phyloP scores from a whole-genome alignment of 2,888 invertebrate genomes.

The Flexamia atlantica region DNA sequence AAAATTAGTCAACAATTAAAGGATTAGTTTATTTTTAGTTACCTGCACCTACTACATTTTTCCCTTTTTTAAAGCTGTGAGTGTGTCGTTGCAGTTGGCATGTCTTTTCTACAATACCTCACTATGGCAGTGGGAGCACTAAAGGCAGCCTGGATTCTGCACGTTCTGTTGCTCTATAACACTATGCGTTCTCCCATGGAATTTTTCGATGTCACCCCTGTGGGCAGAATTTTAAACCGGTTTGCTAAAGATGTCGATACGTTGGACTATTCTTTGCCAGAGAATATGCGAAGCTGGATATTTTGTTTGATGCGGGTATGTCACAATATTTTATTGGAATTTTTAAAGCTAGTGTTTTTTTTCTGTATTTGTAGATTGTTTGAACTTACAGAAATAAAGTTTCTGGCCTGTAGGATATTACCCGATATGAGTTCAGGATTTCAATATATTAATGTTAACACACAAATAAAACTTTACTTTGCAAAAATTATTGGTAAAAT shows the following conservation, averaged over 20 bases:
- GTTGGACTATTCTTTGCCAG: slow-evolving; percentile 84
- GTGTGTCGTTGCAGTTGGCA: not conserved
- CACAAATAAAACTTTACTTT: too few species aligned
- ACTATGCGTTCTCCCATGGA: slow-evolving; percentile 83
- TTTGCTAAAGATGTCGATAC: slow-evolving; percentile 78
- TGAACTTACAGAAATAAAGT: too few species aligned
- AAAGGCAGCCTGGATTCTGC: slow-evolving; percentile 79
- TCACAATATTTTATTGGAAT: not conserved
- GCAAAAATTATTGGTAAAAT: too few species aligned
- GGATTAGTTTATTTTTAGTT: too few species aligned
- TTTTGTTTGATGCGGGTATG: slow-evolving; percentile 52
- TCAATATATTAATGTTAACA: too few species aligned
- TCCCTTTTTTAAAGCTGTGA: too few species aligned
- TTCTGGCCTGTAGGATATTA: too few species aligned
- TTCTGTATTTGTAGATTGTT: too few species aligned
- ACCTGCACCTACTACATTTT: too few species aligned
- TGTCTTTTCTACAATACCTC: not conserved
- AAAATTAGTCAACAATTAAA: too few species aligned
- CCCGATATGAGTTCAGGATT: too few species aligned
- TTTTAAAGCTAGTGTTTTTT: too few species aligned
- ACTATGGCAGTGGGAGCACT: slow-evolving; percentile 81
- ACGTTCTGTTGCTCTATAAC: slow-evolving; percentile 76
- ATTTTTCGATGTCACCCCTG: slow-evolving; percentile 89
- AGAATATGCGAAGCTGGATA: slow-evolving; percentile 85
- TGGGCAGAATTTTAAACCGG: slow-evolving; percentile 59